Evolutionary conservation across 2,113 vertebrate genomes (phyloP), one percentile per base, ranked within the genome.

Genomic region (Paradoxurus hermaphroditus): DNA sequence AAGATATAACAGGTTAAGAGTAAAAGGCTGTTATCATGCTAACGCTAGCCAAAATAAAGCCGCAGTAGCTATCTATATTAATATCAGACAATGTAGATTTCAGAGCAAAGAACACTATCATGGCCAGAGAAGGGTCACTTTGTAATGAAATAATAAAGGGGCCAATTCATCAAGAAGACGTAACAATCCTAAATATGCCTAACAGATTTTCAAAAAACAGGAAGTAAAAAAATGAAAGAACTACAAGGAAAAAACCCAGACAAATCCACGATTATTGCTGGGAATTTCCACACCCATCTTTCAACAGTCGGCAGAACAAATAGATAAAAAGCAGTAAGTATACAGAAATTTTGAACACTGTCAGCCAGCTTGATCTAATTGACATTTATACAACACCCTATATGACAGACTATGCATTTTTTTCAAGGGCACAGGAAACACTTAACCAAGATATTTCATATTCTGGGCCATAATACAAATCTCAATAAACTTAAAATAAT

Each of bases 401-500:
- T 9, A 75, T 27, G 59, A 56, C 7, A 46, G 59, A 86, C 23
- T 41, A 44, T 19, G 87, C 1, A 79, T 77, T 92, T 44, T 92
- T 97, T 88, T 73, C 41, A 63, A 49, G 25, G 68, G 6, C 49
- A 93, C 4, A 78, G 23, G 21, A 36, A 93, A 63, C 10, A 77
- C 56, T 77, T 63, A 59, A 77, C 15, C 23, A 96, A 51, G 18
- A 84, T 23, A 68, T 39, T 41, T n/a, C n/a, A 93, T 73, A 83
- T 81, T 88, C 72, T 86, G 44, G 62, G 46, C 31, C 79, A 93
- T 31, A 85, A 67, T 62, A 73, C 21, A 92, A 79, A 36, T n/a
- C 53, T 91, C 44, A 86, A 89, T 56, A 91, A 73, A 86, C 72
- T 95, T 84, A 92, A 94, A 85, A 75, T 65, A 79, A 94, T 90